Base-by-base conservation (phyloP, 2,888 invertebrate genomes). In the Leptopilina drosophilae region DNA sequence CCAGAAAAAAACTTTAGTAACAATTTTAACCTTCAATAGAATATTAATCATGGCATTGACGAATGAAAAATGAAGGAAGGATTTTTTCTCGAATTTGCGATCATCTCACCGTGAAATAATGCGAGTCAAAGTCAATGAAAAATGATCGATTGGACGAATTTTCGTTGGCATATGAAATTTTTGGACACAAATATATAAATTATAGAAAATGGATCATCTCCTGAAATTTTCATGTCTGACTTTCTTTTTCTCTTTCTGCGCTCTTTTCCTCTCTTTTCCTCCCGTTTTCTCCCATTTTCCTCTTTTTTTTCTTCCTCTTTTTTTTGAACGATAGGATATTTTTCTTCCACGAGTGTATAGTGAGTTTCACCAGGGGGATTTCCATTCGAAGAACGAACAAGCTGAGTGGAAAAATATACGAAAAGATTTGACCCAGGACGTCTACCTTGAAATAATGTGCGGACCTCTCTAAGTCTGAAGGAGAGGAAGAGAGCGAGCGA, bases 381-480 rank as follows among this genome's bases (percentile, higher is more conserved):
- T 73, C 56, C 56, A 56, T 73, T 73, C 11, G 33, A n/a, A 26
- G 73, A 59, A 4, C 11, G 11, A 11, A 46, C 14, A 69, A 69
- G 69, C 69, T 69, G 69, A 69, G 56, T 56, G 56, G 56, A 56
- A 73, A 73, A 73, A 73, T 73, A 59, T 73, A 56, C 33, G 56
- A 26, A 56, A 73, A 33, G 73, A 73, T 73, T 73, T 56, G 56
- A 73, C 53, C 69, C 53, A 26, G 53, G 49, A 69, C 26, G 69
- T 69, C 53, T 33, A 56, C 69, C 69, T 59, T 56, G 56, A 59
- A 73, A 73, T 73, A 56, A 20, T 69, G 53, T 49, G 56, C 26
- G 9, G 15, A 56, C 33, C 69, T 9, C 73, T 73, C 14, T 33
- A 59, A 73, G 56, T 73, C 73, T 26, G 5, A 56, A 33, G 33